Percentiles rank a stretch among this genome's conserved stretches.
Evolutionary conservation across 2,888 invertebrate genomes (phyloP).

Genomic region (Sinhomidia bicolor): DNA sequence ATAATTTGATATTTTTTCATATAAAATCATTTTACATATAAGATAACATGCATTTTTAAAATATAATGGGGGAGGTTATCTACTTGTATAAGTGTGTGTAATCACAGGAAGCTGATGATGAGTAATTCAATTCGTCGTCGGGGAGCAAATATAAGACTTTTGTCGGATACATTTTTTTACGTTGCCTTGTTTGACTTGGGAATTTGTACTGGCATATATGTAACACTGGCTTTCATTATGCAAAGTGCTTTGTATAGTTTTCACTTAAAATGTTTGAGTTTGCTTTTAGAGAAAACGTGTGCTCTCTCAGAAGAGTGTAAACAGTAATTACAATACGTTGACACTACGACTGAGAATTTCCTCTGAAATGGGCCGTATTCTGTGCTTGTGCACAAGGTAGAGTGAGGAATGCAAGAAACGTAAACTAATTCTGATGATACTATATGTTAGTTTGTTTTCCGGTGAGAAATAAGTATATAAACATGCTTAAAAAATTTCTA

Average conservation of each 20-base stretch:
- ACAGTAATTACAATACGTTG: constrained; percentile 24
- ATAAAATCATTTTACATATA: neutral
- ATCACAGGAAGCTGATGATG: neutral
- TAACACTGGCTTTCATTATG: neutral
- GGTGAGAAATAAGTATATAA: neutral
- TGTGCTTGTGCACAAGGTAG: neutral
- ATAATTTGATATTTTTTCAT: constrained; percentile 3
- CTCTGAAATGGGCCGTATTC: constrained; percentile 14
- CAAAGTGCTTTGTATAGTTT: neutral
- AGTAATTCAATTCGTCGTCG: neutral
- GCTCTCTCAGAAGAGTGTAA: neutral
- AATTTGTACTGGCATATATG: too few species aligned
- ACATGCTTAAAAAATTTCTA: neutral
- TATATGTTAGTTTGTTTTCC: constrained; percentile 5
- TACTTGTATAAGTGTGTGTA: neutral
- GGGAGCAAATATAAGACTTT: neutral
- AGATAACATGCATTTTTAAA: neutral
- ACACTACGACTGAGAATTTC: neutral
- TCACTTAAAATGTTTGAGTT: constrained; percentile 15
- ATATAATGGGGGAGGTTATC: neutral
- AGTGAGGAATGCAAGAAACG: neutral
- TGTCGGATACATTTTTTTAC: neutral
- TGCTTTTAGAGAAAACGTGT: neutral
- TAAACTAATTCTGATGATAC: neutral
- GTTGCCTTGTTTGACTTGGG: neutral